Conservation (phyloP, 2,888 invertebrate genomes). For the Clitarchus hookeri region DNA sequence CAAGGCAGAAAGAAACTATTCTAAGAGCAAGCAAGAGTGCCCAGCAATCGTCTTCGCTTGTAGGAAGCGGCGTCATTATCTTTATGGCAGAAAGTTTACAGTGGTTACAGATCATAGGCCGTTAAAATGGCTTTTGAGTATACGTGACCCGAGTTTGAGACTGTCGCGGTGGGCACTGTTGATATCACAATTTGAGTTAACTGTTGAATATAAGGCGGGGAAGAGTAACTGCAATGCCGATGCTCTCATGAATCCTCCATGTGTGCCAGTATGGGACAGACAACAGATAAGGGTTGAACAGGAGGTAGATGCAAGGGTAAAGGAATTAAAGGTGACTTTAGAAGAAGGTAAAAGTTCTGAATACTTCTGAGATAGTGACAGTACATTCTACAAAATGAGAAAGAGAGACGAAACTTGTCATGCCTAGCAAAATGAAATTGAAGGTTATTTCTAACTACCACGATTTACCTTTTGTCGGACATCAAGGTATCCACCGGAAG, state of each 20-base stretch:
- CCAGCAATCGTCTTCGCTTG: constrained; percentile 39
- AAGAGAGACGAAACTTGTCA: neutral
- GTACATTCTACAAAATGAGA: neutral
- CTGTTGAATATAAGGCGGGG: constrained; percentile 30
- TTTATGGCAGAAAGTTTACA: constrained; percentile 40
- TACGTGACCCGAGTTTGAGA: constrained; percentile 29
- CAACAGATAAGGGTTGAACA: neutral
- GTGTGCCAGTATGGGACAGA: constrained; percentile 30
- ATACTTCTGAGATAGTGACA: neutral
- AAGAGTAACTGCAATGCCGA: constrained; percentile 25
- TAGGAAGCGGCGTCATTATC: constrained; percentile 29
- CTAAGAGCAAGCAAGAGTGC: constrained; percentile 41
- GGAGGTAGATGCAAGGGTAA: neutral
- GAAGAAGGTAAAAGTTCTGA: no score
- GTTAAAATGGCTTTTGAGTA: constrained; percentile 35
- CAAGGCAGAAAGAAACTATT: constrained; percentile 24
- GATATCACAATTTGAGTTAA: constrained; percentile 35
- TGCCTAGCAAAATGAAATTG: neutral
- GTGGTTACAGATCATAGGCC: constrained; percentile 41
- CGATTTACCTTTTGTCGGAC: constrained; percentile 24
- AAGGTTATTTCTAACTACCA: neutral
- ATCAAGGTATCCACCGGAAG: constrained; percentile 22
- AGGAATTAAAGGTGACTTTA: no score
- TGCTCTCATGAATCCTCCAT: neutral
- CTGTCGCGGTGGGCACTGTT: constrained; percentile 35